Percentiles rank a stretch among this genome's conserved stretches.
Evolutionary conservation across 1,140 invertebrate genomes (phyloP).

Genomic region (Aplysia californica): DNA sequence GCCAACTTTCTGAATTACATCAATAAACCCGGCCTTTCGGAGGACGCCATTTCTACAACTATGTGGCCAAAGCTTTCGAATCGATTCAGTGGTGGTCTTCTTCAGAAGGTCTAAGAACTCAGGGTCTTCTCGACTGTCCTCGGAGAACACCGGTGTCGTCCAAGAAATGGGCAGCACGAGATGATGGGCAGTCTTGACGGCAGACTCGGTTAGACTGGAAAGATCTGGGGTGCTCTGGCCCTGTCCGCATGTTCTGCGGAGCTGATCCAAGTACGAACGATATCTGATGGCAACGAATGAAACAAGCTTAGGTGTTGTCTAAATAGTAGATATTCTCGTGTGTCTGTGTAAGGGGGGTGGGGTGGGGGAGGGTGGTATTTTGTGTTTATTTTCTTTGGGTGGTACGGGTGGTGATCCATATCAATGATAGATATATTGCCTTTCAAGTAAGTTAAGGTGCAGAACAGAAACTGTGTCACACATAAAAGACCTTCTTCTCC

Average conservation of each 20-base stretch:
- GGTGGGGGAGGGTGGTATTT: too few relatives aligned
- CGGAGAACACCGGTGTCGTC: constrained; percentile 26
- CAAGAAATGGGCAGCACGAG: constrained; percentile 7
- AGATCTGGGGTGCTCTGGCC: neutral
- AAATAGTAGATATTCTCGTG: neutral
- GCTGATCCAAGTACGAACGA: constrained; percentile 15
- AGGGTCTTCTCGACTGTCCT: constrained; percentile 16
- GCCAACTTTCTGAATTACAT: too few relatives aligned
- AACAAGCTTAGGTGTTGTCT: neutral
- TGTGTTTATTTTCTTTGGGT: too few relatives aligned
- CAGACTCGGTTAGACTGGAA: constrained; percentile 4
- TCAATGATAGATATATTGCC: too few relatives aligned
- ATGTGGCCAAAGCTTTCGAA: constrained; percentile 20
- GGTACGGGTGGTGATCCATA: too few relatives aligned
- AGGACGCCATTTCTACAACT: neutral
- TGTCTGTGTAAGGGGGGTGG: too few relatives aligned
- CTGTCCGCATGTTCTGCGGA: constrained; percentile 20
- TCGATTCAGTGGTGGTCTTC: constrained; percentile 23
- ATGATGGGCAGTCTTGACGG: too few relatives aligned
- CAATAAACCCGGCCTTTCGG: neutral
- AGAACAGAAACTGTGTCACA: too few relatives aligned
- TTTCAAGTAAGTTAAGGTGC: too few relatives aligned
- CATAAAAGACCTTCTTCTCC: too few relatives aligned
- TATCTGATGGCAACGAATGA: neutral
- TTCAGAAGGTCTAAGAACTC: constrained; percentile 21